A percentile compares a stretch with the other conserved stretches of the same genome.
These are phyloP conservation scores for Morone chrysops DNA, from an alignment of 2,113 vertebrate species.

Conservation along the genomic window DNA sequence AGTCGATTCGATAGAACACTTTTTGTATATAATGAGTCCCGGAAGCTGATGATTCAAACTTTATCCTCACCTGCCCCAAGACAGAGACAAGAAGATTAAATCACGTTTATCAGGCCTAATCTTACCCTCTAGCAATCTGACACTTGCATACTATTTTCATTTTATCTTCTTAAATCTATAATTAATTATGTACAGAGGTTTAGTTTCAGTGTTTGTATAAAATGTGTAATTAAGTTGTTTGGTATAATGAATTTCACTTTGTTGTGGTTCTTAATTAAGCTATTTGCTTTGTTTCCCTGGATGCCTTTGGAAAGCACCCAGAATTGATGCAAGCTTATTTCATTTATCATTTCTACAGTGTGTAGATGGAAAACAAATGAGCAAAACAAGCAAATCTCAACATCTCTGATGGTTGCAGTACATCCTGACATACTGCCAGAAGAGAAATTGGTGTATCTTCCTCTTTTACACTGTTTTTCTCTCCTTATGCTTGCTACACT, in stretches of 20 bases:
- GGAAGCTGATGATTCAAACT: background rate
- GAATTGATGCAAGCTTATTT: background rate
- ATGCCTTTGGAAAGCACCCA: background rate
- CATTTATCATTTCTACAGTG: background rate
- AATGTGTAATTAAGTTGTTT: background rate
- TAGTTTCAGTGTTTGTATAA: background rate
- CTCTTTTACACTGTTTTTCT: background rate
- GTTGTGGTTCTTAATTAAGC: slow-evolving; percentile 8
- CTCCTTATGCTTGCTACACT: background rate
- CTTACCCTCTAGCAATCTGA: background rate
- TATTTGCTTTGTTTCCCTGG: background rate
- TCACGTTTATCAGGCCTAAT: background rate
- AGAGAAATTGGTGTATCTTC: background rate
- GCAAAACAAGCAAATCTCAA: background rate
- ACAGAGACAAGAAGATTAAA: background rate
- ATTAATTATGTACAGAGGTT: background rate
- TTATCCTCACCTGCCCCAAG: background rate
- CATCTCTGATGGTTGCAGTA: background rate
- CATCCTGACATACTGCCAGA: slow-evolving; percentile 1
- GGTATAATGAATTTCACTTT: background rate
- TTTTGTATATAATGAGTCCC: no score
- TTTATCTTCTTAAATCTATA: background rate
- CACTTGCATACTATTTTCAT: background rate
- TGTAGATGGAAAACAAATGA: background rate
- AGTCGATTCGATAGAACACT: background rate